Percentiles rank a stretch among this genome's conserved stretches.
Conservation (phyloP, 2,113 vertebrate genomes). For the Pteropus alecto region DNA sequence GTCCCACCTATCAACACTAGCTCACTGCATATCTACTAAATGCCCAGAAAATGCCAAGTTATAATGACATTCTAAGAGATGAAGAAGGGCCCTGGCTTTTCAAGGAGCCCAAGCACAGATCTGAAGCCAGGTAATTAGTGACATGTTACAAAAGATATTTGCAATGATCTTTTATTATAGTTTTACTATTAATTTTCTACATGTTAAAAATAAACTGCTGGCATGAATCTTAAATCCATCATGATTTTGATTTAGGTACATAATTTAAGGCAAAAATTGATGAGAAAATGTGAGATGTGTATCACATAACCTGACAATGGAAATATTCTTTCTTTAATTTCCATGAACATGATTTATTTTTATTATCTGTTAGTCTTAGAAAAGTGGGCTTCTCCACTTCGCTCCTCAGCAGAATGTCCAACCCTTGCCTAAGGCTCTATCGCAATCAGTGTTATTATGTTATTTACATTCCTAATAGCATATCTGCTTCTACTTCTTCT, state of each 20-base stretch:
- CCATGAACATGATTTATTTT: not conserved
- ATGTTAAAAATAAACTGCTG: constrained; percentile 45
- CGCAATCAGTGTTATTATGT: not conserved
- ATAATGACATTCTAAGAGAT: not conserved
- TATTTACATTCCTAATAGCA: not conserved
- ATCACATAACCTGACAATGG: not conserved
- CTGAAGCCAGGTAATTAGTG: not conserved
- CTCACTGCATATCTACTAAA: not conserved
- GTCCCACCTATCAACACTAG: not conserved
- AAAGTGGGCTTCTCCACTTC: not conserved
- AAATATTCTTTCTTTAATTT: constrained; percentile 2
- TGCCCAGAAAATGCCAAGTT: not conserved
- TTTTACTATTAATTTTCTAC: constrained; percentile 30
- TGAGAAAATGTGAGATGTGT: not conserved
- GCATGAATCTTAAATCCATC: not conserved
- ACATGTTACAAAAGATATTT: not conserved
- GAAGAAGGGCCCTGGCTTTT: not conserved
- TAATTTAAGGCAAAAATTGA: constrained; percentile 22
- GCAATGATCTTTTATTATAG: not conserved
- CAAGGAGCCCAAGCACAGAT: not conserved
- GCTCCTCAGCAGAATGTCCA: not conserved
- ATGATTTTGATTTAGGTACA: constrained; percentile 17
- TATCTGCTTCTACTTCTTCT: not conserved
- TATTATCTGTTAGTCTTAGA: constrained; percentile 5
- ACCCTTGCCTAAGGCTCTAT: not conserved